Conservation (phyloP, 2,113 vertebrate genomes). For the Tychaedon coryphoeus region DNA sequence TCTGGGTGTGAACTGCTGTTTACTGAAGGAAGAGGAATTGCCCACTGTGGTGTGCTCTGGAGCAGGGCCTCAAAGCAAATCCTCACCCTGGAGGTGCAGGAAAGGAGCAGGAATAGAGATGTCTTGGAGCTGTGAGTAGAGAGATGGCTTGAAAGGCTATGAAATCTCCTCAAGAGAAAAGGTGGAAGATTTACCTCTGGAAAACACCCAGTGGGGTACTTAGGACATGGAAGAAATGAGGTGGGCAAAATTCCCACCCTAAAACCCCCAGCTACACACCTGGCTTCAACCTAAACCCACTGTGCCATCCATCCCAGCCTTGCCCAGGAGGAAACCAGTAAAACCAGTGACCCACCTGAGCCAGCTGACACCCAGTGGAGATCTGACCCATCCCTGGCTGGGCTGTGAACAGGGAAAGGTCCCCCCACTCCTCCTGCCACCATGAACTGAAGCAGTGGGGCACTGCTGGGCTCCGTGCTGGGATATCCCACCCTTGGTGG, state of each 20-base stretch:
- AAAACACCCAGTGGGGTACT: background rate
- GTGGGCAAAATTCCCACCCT: background rate
- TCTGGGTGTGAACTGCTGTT: background rate
- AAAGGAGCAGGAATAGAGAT: background rate
- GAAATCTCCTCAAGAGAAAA: background rate
- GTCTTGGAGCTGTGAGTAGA: background rate
- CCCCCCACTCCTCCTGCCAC: background rate
- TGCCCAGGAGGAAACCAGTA: background rate
- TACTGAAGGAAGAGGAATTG: background rate
- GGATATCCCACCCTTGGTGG: background rate
- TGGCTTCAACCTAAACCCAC: background rate
- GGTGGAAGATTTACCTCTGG: background rate
- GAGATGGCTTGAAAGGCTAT: background rate
- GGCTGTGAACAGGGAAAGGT: background rate
- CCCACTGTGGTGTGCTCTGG: background rate
- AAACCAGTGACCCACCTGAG: background rate
- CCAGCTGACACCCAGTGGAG: background rate
- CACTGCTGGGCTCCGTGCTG: rapidly evolving
- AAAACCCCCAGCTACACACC: background rate
- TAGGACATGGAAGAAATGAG: background rate
- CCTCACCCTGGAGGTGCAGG: background rate
- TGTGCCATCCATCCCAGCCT: background rate
- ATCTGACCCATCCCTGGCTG: background rate
- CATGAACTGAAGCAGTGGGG: background rate
- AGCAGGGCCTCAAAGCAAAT: background rate